These are phyloP conservation scores for Nesometra sesokonis DNA, from an alignment of 35 echinoderm and acorn worm genomes.

Conservation along the genomic window DNA sequence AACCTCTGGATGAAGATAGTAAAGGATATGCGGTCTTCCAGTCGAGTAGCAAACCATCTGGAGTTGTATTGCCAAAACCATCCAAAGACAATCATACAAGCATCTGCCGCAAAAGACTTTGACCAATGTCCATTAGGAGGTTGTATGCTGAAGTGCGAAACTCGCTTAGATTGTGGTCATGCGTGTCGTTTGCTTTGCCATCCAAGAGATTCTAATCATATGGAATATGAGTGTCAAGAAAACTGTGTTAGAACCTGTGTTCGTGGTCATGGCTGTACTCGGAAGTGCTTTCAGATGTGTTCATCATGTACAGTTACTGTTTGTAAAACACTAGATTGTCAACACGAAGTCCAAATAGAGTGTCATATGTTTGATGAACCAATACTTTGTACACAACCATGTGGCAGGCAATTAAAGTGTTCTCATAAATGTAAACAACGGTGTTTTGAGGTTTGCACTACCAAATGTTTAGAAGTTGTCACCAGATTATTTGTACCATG, in stretches of 20 bases:
- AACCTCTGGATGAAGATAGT: slow-evolving; percentile 42
- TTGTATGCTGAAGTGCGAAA: slow-evolving; percentile 39
- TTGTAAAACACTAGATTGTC: background rate
- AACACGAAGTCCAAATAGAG: background rate
- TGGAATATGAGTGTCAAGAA: slow-evolving; percentile 10
- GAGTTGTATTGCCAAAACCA: slow-evolving; percentile 41
- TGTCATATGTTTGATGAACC: background rate
- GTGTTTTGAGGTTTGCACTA: background rate
- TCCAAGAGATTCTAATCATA: slow-evolving; percentile 21
- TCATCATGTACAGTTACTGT: too few relatives aligned
- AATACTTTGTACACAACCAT: background rate
- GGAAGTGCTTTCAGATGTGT: background rate
- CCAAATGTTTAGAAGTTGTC: background rate
- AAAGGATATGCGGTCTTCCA: background rate
- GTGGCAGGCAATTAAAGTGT: background rate
- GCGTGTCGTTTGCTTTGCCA: slow-evolving; percentile 49
- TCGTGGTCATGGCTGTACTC: background rate
- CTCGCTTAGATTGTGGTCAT: slow-evolving; percentile 64
- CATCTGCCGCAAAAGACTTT: slow-evolving; percentile 31
- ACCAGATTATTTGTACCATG: background rate
- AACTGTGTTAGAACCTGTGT: background rate
- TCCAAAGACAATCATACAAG: slow-evolving; percentile 13
- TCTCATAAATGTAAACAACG: background rate
- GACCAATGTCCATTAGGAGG: slow-evolving; percentile 32
- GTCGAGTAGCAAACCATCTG: slow-evolving; percentile 14